Base-by-base conservation (phyloP, 2,888 invertebrate genomes). In the Heterodera filipjevi region DNA sequence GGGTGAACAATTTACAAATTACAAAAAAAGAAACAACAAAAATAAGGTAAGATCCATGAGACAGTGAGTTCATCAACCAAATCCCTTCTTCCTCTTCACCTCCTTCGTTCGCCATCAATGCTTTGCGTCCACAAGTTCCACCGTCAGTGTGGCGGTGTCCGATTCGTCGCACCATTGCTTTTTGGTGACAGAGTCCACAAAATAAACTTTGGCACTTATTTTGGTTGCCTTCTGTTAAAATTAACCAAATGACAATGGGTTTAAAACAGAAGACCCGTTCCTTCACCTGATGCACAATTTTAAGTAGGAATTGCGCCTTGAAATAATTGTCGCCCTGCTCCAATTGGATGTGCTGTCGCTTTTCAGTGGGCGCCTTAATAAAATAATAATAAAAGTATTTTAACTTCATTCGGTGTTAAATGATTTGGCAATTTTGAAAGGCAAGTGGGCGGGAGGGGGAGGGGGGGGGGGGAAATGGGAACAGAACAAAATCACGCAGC, bases 291-390 rank as follows among this genome's bases (percentile, higher is more conserved):
- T 75, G 75, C 44, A 44, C 59, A 33, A 82, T 78, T 68, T 83
- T 75, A 27, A 82, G 76, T 49, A 82, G 71, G 71, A 82, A 82
- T 53, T 81, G 79, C 3, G 79, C 72, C 39, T 82, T 82, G 74
- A 82, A 82, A 49, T 78, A 82, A 16, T 74, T 77, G 14, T 77
- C 78, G 16, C 78, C 79, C 27, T 81, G 30, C 35, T 77, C 73
- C 46, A 79, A 46, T 27, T 64, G 39, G 6, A 79, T 79, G 35
- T 74, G 30, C 27, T 76, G 77, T 49, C 59, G 49, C 22, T 79
- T 66, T 27, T 77, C 79, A 19, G 66, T 71, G 27, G 71, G 46
- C 35, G 66, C 53, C 79, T 79, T 32, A 71, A 79, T 53, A 49
- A 22, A 59, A 10, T 30, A 30, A 22, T n/a, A 77, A 27, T 27